phyloP scores from a whole-genome alignment of 2,888 invertebrate genomes.

The Ochropleura plecta region DNA sequence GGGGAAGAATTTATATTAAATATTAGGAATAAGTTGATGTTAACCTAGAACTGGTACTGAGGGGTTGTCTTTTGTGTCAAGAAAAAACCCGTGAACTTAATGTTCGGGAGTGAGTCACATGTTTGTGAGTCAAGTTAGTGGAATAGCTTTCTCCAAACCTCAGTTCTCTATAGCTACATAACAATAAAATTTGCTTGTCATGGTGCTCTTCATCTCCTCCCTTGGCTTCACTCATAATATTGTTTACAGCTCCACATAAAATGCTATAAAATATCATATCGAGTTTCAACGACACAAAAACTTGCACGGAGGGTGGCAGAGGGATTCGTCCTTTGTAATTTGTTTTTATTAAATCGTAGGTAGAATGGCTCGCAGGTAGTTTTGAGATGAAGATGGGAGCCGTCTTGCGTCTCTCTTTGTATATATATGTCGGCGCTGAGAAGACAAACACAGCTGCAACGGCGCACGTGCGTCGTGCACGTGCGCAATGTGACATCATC shows the following conservation, averaged over 20 bases:
- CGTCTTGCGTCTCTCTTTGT: conserved; percentile 40
- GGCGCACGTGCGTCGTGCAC: too few species aligned
- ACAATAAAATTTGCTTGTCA: conserved; percentile 67
- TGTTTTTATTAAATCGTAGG: conserved; percentile 55
- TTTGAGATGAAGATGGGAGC: conserved; percentile 46
- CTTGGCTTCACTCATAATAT: conserved; percentile 53
- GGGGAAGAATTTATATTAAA: neutral
- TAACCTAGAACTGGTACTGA: conserved; percentile 35
- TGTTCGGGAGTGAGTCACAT: conserved; percentile 65
- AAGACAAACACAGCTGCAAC: too few species aligned
- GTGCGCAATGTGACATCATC: too few species aligned
- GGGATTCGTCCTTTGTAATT: conserved; percentile 50
- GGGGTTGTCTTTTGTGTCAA: conserved; percentile 39
- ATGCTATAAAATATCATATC: conserved; percentile 52
- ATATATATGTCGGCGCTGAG: too few species aligned
- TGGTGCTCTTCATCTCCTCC: conserved; percentile 60
- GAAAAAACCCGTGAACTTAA: conserved; percentile 52
- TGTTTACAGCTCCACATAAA: conserved; percentile 58
- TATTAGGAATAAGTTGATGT: conserved; percentile 12
- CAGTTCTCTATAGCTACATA: conserved; percentile 54
- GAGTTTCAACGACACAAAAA: conserved; percentile 52
- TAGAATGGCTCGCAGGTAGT: conserved; percentile 48
- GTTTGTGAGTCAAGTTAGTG: conserved; percentile 68
- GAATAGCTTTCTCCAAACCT: conserved; percentile 55
- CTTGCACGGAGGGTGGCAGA: conserved; percentile 38